These are phyloP conservation scores for Lamproptera curius DNA, from an alignment of 2,888 invertebrate genomes.

Conservation along the genomic window DNA sequence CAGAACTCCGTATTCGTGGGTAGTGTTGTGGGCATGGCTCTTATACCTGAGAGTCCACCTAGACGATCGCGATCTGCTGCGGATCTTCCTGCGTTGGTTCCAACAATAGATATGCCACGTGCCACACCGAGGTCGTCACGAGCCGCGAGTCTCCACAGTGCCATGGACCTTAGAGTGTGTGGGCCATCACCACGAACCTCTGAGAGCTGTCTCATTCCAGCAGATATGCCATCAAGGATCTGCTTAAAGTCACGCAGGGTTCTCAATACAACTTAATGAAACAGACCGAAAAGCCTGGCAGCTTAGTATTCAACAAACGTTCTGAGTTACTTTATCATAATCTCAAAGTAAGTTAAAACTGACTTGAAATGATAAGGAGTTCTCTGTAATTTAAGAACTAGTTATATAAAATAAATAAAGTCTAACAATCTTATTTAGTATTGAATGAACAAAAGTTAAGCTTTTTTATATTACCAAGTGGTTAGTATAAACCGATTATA, in stretches of 20 bases:
- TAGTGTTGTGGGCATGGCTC: constrained; percentile 80
- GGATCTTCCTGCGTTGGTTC: constrained; percentile 86
- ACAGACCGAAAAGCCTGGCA: constrained; percentile 61
- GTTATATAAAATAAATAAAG: background rate
- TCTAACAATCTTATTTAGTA: background rate
- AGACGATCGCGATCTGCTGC: constrained; percentile 90
- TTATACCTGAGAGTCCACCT: constrained; percentile 83
- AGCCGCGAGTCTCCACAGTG: constrained; percentile 67
- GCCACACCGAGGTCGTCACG: constrained; percentile 59
- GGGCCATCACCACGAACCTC: constrained; percentile 62
- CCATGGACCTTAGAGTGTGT: constrained; percentile 59
- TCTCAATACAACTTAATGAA: constrained; percentile 55
- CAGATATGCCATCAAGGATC: constrained; percentile 60
- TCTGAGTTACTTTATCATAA: constrained; percentile 62
- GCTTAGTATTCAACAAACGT: too few relatives aligned
- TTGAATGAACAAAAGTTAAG: too few relatives aligned
- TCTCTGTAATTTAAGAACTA: background rate
- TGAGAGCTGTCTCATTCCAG: constrained; percentile 63
- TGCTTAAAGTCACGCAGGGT: constrained; percentile 64
- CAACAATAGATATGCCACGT: constrained; percentile 64
- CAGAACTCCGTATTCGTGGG: constrained; percentile 94
- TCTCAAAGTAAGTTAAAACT: constrained; percentile 34
- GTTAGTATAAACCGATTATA: too few relatives aligned
- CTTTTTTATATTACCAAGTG: too few relatives aligned
- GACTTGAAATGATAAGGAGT: background rate